These are phyloP conservation scores for Catharus bicknelli DNA, from an alignment of 2,113 vertebrate genomes.

Conservation along the genomic window DNA sequence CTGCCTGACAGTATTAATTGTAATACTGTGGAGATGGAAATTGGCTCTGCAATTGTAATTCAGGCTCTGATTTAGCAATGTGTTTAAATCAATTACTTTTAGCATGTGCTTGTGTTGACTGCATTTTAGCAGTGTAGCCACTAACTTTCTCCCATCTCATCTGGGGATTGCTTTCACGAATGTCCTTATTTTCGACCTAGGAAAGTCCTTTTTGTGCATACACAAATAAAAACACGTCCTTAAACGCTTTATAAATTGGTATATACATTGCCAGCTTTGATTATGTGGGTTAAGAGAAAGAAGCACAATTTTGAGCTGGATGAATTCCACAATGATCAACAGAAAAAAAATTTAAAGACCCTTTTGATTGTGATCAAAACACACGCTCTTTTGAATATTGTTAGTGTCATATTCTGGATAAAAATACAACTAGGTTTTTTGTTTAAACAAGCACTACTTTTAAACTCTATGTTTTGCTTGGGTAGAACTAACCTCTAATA, in stretches of 20 bases:
- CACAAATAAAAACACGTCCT: not conserved
- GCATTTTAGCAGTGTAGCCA: not conserved
- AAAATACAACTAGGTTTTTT: not conserved
- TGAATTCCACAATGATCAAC: not conserved
- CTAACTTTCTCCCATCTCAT: not conserved
- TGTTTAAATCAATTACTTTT: constrained; percentile 23
- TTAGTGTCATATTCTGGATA: not conserved
- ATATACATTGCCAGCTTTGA: not conserved
- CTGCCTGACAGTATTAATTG: constrained; percentile 9
- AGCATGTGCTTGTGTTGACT: not conserved
- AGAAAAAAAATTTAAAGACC: not conserved
- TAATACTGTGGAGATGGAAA: not conserved
- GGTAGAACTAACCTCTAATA: not conserved
- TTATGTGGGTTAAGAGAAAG: not conserved
- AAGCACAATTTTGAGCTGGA: not conserved
- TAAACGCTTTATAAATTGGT: not conserved
- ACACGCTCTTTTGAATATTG: not conserved
- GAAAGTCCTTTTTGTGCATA: not conserved
- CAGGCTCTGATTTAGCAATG: not conserved
- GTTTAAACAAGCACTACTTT: not conserved
- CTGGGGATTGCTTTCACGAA: not conserved
- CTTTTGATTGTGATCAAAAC: not conserved
- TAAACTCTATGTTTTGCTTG: not conserved
- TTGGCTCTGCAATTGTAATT: not conserved
- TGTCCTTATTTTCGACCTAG: not conserved